A percentile compares a stretch with the other conserved stretches of the same genome.
phyloP scores from a whole-genome alignment of 2,113 vertebrate genomes.

The Amia ocellicauda region DNA sequence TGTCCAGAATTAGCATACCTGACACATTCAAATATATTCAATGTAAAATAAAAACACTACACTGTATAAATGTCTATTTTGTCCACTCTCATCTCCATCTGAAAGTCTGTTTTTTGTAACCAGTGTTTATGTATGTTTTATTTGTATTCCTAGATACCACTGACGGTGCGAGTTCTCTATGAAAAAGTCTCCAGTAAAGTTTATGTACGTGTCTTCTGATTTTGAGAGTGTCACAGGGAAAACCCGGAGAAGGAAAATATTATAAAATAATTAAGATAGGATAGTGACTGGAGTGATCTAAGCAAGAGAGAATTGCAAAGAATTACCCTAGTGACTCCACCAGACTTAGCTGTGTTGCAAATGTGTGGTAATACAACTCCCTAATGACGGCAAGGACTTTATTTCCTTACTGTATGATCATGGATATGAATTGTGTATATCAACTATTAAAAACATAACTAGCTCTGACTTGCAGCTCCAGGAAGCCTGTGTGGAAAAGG shows the following conservation, averaged over 20 bases:
- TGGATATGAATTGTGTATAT: constrained; percentile 39
- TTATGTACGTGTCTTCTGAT: background rate
- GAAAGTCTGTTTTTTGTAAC: too few relatives aligned
- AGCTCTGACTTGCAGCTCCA: constrained; percentile 43
- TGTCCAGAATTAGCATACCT: too few relatives aligned
- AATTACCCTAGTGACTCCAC: too few relatives aligned
- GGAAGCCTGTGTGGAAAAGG: constrained; percentile 51
- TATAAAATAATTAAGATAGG: background rate
- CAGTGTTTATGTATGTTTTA: background rate
- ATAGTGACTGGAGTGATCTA: too few relatives aligned
- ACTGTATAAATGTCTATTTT: too few relatives aligned
- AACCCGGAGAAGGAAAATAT: background rate
- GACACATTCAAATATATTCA: too few relatives aligned
- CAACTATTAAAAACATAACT: constrained; percentile 41
- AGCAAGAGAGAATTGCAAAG: too few relatives aligned
- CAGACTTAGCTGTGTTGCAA: constrained; percentile 4
- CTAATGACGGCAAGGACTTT: constrained; percentile 31
- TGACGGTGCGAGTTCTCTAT: too few relatives aligned
- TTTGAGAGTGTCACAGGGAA: background rate
- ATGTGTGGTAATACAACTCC: constrained; percentile 18
- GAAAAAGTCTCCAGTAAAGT: too few relatives aligned
- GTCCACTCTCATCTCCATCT: too few relatives aligned
- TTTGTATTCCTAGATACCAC: too few relatives aligned
- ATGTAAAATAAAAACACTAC: too few relatives aligned
- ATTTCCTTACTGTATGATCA: constrained; percentile 23